phyloP scores from a whole-genome alignment of 1,140 invertebrate species.

The Hycleus cichorii region DNA sequence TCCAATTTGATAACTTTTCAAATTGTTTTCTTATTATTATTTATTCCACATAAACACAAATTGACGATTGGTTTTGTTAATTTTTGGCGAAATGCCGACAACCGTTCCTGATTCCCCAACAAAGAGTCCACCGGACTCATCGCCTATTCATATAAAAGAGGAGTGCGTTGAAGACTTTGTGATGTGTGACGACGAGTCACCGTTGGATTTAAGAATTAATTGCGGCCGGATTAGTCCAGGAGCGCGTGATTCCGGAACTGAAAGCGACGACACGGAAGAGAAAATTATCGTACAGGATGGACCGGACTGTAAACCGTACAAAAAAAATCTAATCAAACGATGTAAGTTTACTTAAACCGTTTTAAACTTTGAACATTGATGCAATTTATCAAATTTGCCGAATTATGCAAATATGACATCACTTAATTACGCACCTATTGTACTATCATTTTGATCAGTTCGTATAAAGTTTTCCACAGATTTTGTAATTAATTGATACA shows the following conservation, averaged over 20 bases:
- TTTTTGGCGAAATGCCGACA: too few species aligned
- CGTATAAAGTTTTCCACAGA: too few species aligned
- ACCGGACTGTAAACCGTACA: slow-evolving; percentile 67
- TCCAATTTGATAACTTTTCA: too few species aligned
- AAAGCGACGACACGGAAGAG: slow-evolving; percentile 34
- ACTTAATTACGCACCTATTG: too few species aligned
- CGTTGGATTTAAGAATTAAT: slow-evolving; percentile 53
- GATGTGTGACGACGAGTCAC: slow-evolving; percentile 42
- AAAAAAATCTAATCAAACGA: slow-evolving; percentile 81
- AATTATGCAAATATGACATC: too few species aligned
- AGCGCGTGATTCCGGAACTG: slow-evolving; percentile 33
- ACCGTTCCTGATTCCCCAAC: too few species aligned
- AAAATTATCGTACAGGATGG: slow-evolving; percentile 36
- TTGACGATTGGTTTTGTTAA: too few species aligned
- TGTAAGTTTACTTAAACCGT: slow-evolving; percentile 55
- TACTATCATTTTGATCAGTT: too few species aligned
- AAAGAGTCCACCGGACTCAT: too few species aligned
- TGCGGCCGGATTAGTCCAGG: slow-evolving; percentile 37
- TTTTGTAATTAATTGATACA: too few species aligned
- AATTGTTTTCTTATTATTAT: too few species aligned
- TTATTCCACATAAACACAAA: too few species aligned
- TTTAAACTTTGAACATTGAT: not conserved
- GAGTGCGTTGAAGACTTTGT: slow-evolving; percentile 43
- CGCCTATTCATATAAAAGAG: slow-evolving; percentile 35
- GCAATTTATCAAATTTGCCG: not conserved